Conservation (phyloP, 2,888 invertebrate genomes). For the Saturnia pavonia region DNA sequence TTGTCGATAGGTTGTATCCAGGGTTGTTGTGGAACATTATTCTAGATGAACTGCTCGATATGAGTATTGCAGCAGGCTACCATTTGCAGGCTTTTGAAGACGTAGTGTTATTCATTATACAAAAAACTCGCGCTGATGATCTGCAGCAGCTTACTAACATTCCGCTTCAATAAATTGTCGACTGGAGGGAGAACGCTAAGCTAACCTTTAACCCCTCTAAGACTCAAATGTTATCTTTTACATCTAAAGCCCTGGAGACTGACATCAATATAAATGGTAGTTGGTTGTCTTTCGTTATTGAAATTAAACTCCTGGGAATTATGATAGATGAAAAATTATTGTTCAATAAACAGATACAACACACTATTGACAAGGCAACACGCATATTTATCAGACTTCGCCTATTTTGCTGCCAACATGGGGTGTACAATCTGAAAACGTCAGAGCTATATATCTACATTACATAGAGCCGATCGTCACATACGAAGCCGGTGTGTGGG, state of each 20-base stretch:
- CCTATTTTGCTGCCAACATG: background rate
- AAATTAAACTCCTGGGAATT: background rate
- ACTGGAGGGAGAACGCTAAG: conserved; percentile 17
- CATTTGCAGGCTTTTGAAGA: conserved; percentile 30
- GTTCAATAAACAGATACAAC: background rate
- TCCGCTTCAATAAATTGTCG: background rate
- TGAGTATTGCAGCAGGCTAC: conserved; percentile 22
- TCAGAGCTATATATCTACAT: background rate
- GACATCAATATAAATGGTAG: too few species aligned
- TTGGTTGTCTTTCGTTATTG: background rate
- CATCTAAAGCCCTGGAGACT: conserved; percentile 13
- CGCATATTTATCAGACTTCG: background rate
- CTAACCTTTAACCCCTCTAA: conserved; percentile 20
- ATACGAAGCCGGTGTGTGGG: background rate
- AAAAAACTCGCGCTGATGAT: too few species aligned
- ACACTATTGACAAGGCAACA: background rate
- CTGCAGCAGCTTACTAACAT: background rate
- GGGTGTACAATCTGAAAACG: conserved; percentile 12
- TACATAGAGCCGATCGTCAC: background rate
- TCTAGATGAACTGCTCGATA: conserved; percentile 30
- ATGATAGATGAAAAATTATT: background rate
- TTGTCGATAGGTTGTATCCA: too few species aligned
- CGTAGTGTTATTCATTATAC: too few species aligned
- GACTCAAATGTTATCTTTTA: background rate
- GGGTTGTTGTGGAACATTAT: too few species aligned